These are phyloP conservation scores for Leptarthrus brevirostris DNA, from an alignment of 2,888 invertebrate species.

Conservation along the genomic window DNA sequence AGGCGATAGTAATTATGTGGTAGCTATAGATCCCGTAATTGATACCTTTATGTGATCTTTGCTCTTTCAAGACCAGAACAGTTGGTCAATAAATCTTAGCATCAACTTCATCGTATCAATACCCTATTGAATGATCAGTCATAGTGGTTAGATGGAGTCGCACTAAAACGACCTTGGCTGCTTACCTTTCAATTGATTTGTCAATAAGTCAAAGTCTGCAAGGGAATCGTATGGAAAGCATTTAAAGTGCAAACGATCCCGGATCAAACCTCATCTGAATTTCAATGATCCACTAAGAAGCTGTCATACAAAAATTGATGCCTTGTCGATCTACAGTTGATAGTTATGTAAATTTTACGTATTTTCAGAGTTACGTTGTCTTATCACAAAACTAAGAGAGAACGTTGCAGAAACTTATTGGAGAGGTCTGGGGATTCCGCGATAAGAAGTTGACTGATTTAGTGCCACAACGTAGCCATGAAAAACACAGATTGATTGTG, in stretches of 20 bases:
- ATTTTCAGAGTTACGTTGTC: neutral
- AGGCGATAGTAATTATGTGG: neutral
- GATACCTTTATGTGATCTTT: neutral
- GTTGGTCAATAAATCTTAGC: neutral
- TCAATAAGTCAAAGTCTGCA: neutral
- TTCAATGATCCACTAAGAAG: slow-evolving; percentile 8
- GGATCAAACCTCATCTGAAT: slow-evolving; percentile 38
- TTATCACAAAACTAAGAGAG: too few relatives aligned
- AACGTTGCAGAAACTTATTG: too few relatives aligned
- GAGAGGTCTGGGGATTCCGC: neutral
- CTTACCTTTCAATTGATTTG: neutral
- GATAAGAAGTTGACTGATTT: slow-evolving; percentile 44
- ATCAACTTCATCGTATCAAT: neutral
- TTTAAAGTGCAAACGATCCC: slow-evolving; percentile 15
- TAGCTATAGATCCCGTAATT: neutral
- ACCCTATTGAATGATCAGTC: too few relatives aligned
- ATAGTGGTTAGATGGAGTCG: neutral
- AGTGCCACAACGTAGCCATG: neutral
- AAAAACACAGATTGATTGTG: neutral
- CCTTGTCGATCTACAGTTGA: neutral
- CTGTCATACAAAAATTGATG: slow-evolving; percentile 33
- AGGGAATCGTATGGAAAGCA: neutral
- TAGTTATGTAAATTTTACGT: slow-evolving; percentile 15
- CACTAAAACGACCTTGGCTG: neutral
- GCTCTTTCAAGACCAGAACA: too few relatives aligned